phyloP scores from a whole-genome alignment of 2,888 invertebrate genomes.

The Trachelus iudaicus region DNA sequence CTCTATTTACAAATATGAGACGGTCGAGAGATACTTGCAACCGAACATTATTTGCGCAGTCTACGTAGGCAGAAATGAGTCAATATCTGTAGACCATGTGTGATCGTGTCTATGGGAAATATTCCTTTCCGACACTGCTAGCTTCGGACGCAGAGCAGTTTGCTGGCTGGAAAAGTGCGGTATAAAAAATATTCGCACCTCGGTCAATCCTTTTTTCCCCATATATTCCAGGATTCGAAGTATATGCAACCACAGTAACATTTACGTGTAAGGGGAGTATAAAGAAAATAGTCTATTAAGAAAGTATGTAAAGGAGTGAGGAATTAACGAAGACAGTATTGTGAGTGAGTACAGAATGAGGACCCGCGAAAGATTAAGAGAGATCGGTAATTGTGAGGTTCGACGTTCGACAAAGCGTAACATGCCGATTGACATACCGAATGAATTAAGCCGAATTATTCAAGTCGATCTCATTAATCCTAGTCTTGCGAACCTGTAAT shows the following conservation, averaged over 20 bases:
- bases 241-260: not conserved
- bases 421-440: not conserved
- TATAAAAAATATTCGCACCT: not conserved
- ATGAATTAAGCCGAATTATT: not conserved
- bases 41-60: conserved; percentile 33
- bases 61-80: conserved; percentile 35
- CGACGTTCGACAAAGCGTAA: not conserved
- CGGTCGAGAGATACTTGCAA: conserved; percentile 26
- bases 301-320: not conserved
- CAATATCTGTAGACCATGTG: conserved; percentile 9
- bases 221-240: not conserved
- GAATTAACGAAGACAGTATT: not conserved
- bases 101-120: conserved; percentile 25
- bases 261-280: not conserved
- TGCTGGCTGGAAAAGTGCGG: not conserved
- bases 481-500: conserved; percentile 32
- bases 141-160: not conserved
- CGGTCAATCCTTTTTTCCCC: not conserved
- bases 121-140: conserved; percentile 20
- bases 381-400: not conserved
- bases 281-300: not conserved
- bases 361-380: not conserved
- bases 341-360: not conserved
- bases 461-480: conserved; percentile 25
- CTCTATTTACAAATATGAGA: conserved; percentile 39